Percentiles rank a stretch among this genome's conserved stretches.
These are phyloP conservation scores for Chelonus insularis DNA, from an alignment of 1,140 invertebrate genomes.

Conservation along the genomic window DNA sequence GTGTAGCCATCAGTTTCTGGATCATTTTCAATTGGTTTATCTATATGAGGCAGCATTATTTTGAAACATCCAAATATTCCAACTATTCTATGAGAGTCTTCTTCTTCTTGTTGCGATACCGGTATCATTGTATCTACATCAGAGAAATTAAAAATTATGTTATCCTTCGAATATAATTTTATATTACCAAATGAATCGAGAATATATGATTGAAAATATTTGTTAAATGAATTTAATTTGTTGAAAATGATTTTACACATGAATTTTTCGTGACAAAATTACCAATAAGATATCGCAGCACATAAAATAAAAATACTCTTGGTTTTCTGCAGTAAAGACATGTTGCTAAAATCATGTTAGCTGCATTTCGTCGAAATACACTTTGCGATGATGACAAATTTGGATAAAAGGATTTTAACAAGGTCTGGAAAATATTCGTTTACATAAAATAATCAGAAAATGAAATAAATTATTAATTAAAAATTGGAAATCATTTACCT, in stretches of 20 bases:
- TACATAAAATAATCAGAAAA: too few relatives aligned
- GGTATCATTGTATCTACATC: constrained; percentile 62
- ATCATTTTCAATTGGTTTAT: constrained; percentile 32
- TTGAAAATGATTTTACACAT: too few relatives aligned
- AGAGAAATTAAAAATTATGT: constrained; percentile 47
- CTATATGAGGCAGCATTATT: constrained; percentile 64
- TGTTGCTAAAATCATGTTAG: constrained; percentile 66
- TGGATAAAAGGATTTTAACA: constrained; percentile 69
- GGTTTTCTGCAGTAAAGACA: constrained; percentile 69
- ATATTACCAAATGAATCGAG: too few relatives aligned
- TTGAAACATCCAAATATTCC: constrained; percentile 70
- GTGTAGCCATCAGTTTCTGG: constrained; percentile 34
- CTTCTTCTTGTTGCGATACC: constrained; percentile 59
- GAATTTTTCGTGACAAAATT: constrained; percentile 29
- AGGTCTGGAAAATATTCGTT: constrained; percentile 58
- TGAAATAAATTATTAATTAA: constrained; percentile 23
- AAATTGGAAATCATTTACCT: constrained; percentile 56
- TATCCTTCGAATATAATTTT: too few relatives aligned
- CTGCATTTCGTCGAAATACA: constrained; percentile 67
- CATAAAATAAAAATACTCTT: constrained; percentile 64
- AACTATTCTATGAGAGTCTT: constrained; percentile 58
- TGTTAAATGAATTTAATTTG: too few relatives aligned
- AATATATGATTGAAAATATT: too few relatives aligned
- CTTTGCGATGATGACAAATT: constrained; percentile 67
- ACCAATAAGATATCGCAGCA: constrained; percentile 62